Evolutionary conservation across 1,140 invertebrate species (phyloP).

Genomic region (Eulimnadia texana): DNA sequence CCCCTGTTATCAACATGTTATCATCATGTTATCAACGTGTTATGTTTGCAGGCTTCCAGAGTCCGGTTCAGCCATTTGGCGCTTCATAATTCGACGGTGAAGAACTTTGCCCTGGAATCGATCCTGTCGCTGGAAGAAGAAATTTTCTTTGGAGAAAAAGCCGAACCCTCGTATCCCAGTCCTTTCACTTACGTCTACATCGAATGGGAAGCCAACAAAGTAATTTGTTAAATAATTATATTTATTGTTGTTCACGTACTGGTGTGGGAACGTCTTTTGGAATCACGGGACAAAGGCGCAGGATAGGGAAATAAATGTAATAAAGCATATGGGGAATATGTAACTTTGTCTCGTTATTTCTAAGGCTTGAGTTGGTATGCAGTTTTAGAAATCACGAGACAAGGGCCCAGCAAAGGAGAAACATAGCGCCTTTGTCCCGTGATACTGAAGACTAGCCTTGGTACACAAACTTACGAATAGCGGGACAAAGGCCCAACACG

Average conservation of each 20-base stretch:
- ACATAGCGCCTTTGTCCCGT: no score
- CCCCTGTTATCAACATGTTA: not conserved
- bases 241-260: not conserved
- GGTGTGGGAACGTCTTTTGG: no score
- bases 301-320: no score
- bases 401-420: no score
- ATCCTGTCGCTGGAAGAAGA: not conserved
- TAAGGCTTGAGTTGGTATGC: no score
- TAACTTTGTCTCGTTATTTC: no score
- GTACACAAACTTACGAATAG: no score
- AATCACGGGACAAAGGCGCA: no score
- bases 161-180: not conserved
- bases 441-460: no score
- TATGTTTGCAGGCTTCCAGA: constrained; percentile 13
- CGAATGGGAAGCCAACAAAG: constrained; percentile 22
- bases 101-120: constrained; percentile 14
- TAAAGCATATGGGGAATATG: no score
- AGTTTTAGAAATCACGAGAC: no score
- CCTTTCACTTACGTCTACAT: constrained; percentile 12
- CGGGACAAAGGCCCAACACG: no score
- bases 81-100: constrained; percentile 6
- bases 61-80: constrained; percentile 17
- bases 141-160: constrained; percentile 1
- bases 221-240: constrained; percentile 4
- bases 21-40: not conserved